Conservation (phyloP, 2,113 vertebrate species). For the Leptosomus discolor region DNA sequence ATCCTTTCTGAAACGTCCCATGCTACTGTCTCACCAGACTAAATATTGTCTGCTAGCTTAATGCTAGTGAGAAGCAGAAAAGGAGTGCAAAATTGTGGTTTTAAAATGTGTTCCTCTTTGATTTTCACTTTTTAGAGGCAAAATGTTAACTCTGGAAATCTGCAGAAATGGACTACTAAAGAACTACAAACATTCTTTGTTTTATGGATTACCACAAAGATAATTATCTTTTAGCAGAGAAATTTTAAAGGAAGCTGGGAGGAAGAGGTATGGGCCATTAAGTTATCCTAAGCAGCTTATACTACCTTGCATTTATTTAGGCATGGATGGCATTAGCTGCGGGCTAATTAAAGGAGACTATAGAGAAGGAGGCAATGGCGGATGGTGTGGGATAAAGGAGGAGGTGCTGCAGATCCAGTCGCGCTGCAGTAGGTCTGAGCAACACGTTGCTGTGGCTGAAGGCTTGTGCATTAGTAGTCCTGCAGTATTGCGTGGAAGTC, state of each 20-base stretch:
- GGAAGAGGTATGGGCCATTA: not conserved
- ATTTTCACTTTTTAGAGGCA: not conserved
- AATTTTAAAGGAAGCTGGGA: not conserved
- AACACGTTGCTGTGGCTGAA: not conserved
- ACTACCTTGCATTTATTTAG: not conserved
- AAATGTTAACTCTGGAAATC: not conserved
- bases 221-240: not conserved
- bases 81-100: not conserved
- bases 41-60: not conserved
- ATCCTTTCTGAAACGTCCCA: not conserved
- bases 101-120: not conserved
- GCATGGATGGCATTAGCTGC: not conserved
- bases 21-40: not conserved
- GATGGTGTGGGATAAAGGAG: not conserved
- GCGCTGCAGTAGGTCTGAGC: not conserved
- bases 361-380: not conserved
- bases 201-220: not conserved
- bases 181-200: not conserved
- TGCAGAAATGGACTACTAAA: not conserved
- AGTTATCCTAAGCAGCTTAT: constrained; percentile 8
- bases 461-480: not conserved
- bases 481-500: not conserved
- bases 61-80: not conserved
- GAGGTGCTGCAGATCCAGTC: not conserved
- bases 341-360: not conserved